Evolutionary conservation across 2,888 invertebrate genomes (phyloP), one percentile per base, ranked within the genome.

Genomic region (Hecatera dysodea): DNA sequence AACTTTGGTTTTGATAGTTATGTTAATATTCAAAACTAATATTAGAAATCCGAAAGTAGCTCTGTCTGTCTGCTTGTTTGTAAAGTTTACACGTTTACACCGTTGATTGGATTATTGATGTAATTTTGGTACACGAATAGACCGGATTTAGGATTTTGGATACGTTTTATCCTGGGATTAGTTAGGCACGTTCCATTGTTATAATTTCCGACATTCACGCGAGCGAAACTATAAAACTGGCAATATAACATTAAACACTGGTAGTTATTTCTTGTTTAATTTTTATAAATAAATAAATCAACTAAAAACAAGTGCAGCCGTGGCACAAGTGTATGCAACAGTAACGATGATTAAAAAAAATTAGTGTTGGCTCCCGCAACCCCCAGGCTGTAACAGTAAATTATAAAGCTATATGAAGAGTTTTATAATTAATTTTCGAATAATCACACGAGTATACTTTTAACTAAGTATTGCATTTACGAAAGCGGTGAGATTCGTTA

Each of bases 321-420:
- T 15, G 27, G 15, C 33, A 22, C 27, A 46, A 11, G 12, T 29
- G 42, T 19, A n/a, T 42, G 56, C 17, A 71, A 65, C n/a, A 65
- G 57, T 59, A 39, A 33, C 39, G n/a, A 56, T 67, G 19, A 57
- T 67, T 50, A 69, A 75, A 75, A 63, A 22, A 50, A 68, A 59
- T 80, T 36, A 67, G 59, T 55, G 29, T 29, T 12, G 39, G 22
- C 44, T 53, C n/a, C 46, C 36, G 33, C 59, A 55, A 62, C 67
- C 63, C 39, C 62, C 8, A 12, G 1, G 27, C 52, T 46, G 24
- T 27, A 56, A 29, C 29, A 57, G 39, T 39, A 39, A 67, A 63
- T 60, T 63, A 67, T 46, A 33, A 67, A 63, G 29, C 48, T 44
- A 50, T 56, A 50, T 71, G 9, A 2, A 56, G 17, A 42, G 48